These are phyloP conservation scores for Apodemus agrarius DNA, from an alignment of 2,797 vertebrate genomes.

Conservation along the genomic window DNA sequence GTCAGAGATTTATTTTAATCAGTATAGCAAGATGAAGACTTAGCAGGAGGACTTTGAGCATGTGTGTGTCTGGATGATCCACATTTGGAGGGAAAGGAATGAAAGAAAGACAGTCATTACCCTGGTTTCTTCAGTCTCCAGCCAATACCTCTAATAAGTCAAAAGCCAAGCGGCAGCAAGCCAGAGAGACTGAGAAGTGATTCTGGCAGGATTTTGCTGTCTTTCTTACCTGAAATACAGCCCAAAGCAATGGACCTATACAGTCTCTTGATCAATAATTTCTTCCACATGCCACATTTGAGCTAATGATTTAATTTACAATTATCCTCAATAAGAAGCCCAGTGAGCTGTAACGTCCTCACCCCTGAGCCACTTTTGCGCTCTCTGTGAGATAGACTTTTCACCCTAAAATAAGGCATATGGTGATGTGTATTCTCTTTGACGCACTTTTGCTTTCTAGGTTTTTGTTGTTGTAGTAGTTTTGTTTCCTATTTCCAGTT, in stretches of 20 bases:
- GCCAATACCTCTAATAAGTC: not conserved
- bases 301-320: not conserved
- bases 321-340: not conserved
- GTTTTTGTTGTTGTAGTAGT: not conserved
- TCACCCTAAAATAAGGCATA: not conserved
- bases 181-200: not conserved
- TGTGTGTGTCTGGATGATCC: not conserved
- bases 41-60: not conserved
- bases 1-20: not conserved
- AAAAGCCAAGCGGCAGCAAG: not conserved
- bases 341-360: constrained; percentile 1
- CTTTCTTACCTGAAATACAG: not conserved
- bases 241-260: not conserved
- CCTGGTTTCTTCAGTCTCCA: not conserved
- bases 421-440: not conserved
- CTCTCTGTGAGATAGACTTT: not conserved
- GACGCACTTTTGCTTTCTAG: not conserved
- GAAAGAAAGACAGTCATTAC: not conserved
- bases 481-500: not conserved
- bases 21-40: not conserved
- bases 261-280: not conserved
- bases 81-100: not conserved
- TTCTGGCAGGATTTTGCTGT: not conserved
- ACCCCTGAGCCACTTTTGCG: not conserved
- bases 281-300: not conserved